A percentile compares a stretch with the other conserved stretches of the same genome.
phyloP scores from a whole-genome alignment of 2,113 vertebrate genomes.

The Paradoxurus hermaphroditus region DNA sequence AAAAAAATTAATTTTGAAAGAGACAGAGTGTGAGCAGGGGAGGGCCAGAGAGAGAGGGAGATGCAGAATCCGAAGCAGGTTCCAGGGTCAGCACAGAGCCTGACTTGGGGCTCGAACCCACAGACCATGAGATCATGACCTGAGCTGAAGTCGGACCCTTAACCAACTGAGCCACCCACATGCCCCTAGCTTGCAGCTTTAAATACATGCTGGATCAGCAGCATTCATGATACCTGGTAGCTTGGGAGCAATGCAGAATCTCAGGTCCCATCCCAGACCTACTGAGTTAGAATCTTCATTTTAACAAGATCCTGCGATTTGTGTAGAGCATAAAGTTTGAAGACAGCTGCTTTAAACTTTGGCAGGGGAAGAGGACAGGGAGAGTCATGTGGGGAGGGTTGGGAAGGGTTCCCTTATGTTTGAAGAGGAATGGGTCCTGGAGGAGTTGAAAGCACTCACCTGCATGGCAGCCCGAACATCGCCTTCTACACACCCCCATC shows the following conservation, averaged over 20 bases:
- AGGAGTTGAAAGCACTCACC: background rate
- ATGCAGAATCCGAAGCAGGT: no score
- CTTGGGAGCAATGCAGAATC: background rate
- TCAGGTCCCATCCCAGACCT: background rate
- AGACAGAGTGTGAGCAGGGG: no score
- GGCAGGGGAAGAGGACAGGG: background rate
- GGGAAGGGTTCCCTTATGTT: background rate
- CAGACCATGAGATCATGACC: no score
- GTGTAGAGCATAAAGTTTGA: background rate
- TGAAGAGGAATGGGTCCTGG: background rate
- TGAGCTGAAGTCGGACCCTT: no score
- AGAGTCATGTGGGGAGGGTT: background rate
- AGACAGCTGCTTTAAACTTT: background rate
- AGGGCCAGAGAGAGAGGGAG: no score
- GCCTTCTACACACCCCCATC: background rate
- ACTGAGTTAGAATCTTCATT: background rate
- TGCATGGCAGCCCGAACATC: background rate
- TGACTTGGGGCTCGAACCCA: no score
- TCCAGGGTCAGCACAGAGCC: no score
- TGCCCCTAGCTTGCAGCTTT: background rate
- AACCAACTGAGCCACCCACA: no score
- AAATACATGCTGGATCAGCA: background rate
- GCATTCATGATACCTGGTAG: background rate
- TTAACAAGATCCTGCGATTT: background rate
- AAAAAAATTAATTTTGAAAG: no score